Evolutionary conservation across 2,888 invertebrate species (phyloP).

Genomic region (Eutolmus rufibarbis): DNA sequence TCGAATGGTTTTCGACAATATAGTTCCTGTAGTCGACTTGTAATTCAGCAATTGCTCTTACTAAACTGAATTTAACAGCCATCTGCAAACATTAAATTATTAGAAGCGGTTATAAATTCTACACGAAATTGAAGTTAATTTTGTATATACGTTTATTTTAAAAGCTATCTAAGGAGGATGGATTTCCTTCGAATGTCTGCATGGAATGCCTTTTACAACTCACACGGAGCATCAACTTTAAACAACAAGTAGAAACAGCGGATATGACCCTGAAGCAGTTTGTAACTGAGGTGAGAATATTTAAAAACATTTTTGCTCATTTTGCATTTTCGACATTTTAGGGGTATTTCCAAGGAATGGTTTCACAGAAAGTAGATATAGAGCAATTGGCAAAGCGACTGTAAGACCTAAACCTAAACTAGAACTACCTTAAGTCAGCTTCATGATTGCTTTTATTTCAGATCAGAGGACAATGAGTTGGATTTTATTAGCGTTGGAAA

Average conservation of each 20-base stretch:
- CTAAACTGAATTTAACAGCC: too few relatives aligned
- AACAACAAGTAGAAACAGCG: conserved; percentile 62
- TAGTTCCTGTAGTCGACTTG: too few relatives aligned
- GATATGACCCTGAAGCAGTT: conserved; percentile 49
- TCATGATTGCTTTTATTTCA: not conserved
- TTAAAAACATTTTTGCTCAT: not conserved
- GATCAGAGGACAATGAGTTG: not conserved
- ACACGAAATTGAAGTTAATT: not conserved
- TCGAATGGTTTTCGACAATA: too few relatives aligned
- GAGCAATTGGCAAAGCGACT: not conserved
- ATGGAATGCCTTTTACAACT: conserved; percentile 51
- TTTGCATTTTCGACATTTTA: not conserved
- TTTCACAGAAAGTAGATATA: conserved; percentile 40
- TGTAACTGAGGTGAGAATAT: not conserved
- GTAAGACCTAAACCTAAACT: not conserved
- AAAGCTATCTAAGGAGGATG: conserved; percentile 49
- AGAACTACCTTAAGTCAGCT: not conserved
- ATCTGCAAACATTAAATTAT: too few relatives aligned
- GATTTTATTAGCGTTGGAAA: not conserved
- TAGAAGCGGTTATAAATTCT: too few relatives aligned
- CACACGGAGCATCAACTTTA: conserved; percentile 62
- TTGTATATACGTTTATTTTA: conserved; percentile 25
- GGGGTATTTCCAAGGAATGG: conserved; percentile 5
- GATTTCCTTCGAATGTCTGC: conserved; percentile 51
- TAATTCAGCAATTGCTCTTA: too few relatives aligned